Base-by-base conservation (phyloP, 2,113 vertebrate species). In the Myiozetetes cayanensis region DNA sequence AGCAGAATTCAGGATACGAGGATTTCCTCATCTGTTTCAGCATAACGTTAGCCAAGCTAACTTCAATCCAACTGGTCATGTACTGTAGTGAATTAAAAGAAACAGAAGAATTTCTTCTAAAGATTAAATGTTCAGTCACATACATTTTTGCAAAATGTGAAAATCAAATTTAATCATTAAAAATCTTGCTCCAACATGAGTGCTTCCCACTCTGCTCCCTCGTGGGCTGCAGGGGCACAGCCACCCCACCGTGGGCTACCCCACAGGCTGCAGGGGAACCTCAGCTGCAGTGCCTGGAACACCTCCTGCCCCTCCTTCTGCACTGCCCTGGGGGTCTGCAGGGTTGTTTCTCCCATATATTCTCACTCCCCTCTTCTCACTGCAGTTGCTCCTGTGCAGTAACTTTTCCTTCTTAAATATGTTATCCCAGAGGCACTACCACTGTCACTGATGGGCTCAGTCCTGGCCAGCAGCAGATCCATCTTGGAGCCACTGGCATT, bases 261-360 rank as follows among this genome's bases (percentile, higher is more conserved):
- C 62, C 30, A 33, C 1, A 14, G 72, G 53, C 56, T 76, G n/a
- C 63, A 70, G 33, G n/a, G 30, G 16, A 25, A 17, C 56, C n/a
- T 41, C 56, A n/a, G 47, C 66, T n/a, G n/a, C 0, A 1, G 23
- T 9, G n/a, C 70, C 70, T 22, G 44, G 35, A 56, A 58, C 49
- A 65, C 30, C 85, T 56, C 35, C 75, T 72, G 58, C n/a, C 43
- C 25, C 44, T 52, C 17, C 5, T 10, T 2, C 50, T 61, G 46
- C 33, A 0, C 43, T 4, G 2, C 8, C 43, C 58, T 18, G 49
- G 25, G 24, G 7, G 28, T 13, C 67, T 56, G 58, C 18, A 65
- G 31, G 22, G 35, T 35, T 56, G 30, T 8, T 19, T 5, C 22
- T 58, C 22, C 44, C 3, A 0, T 1, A 23, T 31, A 0, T 33